Percentiles rank a stretch among this genome's conserved stretches.
Evolutionary conservation across 2,797 vertebrate species (phyloP).

Genomic region (Gorsachius magnificus): DNA sequence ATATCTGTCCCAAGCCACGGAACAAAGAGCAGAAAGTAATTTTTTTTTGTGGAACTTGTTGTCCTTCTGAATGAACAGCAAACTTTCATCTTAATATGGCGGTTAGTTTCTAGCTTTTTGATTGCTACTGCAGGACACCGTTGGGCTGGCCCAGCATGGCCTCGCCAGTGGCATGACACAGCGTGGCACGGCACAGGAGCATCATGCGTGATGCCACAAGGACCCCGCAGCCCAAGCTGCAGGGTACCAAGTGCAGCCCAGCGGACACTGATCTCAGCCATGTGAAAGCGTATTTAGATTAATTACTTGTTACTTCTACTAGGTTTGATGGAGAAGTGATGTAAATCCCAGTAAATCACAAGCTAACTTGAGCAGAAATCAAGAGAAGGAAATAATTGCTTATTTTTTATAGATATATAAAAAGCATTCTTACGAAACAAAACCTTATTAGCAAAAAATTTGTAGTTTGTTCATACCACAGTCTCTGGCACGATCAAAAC

Average conservation of each 20-base stretch:
- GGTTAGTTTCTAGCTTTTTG: background rate
- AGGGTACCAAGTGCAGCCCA: background rate
- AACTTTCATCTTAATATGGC: background rate
- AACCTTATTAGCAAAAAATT: background rate
- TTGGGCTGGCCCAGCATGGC: background rate
- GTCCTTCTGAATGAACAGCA: background rate
- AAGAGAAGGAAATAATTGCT: background rate
- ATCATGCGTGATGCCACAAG: fast-evolving
- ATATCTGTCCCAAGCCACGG: background rate
- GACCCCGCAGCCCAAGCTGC: background rate
- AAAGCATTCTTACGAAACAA: background rate
- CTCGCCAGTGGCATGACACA: background rate
- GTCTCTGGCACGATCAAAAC: background rate
- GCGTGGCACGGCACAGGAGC: background rate
- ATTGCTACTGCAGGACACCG: fast-evolving
- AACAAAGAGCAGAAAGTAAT: background rate
- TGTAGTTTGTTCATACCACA: background rate
- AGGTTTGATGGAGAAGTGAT: background rate
- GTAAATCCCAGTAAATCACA: background rate
- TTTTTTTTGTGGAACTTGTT: background rate
- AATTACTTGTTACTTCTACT: background rate
- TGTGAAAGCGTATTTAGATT: background rate
- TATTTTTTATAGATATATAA: background rate
- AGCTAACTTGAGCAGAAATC: background rate
- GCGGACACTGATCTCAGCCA: fast-evolving